These are phyloP conservation scores for Cyclina sinensis DNA, from an alignment of 1,140 invertebrate species.

Conservation along the genomic window DNA sequence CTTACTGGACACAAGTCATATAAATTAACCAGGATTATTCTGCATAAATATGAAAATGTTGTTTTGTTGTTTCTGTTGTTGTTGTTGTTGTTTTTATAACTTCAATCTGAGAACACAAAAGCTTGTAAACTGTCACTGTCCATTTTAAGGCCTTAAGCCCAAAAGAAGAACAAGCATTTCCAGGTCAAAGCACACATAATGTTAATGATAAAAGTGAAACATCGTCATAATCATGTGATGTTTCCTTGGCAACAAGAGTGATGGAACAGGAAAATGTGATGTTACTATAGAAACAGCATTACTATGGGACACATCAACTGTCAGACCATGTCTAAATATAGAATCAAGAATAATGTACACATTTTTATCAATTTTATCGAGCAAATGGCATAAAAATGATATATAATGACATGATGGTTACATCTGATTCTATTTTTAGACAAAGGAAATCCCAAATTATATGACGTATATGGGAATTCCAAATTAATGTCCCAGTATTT, in stretches of 20 bases:
- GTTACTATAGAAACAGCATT: slow-evolving; percentile 71
- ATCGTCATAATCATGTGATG: slow-evolving; percentile 51
- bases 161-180: background rate
- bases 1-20: too few relatives aligned
- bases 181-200: slow-evolving; percentile 53
- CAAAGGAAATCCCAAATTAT: slow-evolving; percentile 34
- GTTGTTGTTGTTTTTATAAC: too few relatives aligned
- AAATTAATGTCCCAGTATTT: slow-evolving; percentile 31
- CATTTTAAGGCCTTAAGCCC: too few relatives aligned
- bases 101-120: too few relatives aligned
- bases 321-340: slow-evolving; percentile 35
- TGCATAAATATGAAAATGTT: too few relatives aligned
- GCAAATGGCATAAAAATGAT: background rate
- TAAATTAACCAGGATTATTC: too few relatives aligned
- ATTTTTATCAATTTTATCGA: background rate
- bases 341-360: slow-evolving; percentile 30
- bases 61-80: too few relatives aligned
- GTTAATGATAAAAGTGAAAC: slow-evolving; percentile 66
- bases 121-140: too few relatives aligned
- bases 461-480: slow-evolving; percentile 26
- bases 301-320: slow-evolving; percentile 60
- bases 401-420: too few relatives aligned
- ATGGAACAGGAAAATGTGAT: slow-evolving; percentile 58
- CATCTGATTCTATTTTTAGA: slow-evolving; percentile 55
- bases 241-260: slow-evolving; percentile 61